These are phyloP conservation scores for Enchytraeus crypticus DNA, from an alignment of 2,888 invertebrate genomes.

Conservation along the genomic window DNA sequence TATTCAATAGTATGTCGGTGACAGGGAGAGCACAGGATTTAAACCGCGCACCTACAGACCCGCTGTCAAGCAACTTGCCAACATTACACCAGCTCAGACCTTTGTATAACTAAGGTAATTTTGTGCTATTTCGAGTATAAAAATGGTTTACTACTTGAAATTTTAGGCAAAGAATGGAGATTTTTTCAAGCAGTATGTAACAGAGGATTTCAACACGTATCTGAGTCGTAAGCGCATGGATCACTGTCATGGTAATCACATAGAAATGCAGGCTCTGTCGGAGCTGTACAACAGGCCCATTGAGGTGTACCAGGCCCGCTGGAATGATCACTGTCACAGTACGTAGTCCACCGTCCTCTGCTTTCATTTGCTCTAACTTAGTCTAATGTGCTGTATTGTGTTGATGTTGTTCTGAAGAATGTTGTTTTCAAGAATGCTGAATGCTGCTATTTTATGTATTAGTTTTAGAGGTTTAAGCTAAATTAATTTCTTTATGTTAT, in stretches of 20 bases:
- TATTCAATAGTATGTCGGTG: too few relatives aligned
- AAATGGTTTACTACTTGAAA: background rate
- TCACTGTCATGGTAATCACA: conserved; percentile 77
- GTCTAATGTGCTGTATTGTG: background rate
- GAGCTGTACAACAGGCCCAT: conserved; percentile 80
- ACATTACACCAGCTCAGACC: too few relatives aligned
- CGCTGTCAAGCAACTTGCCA: too few relatives aligned
- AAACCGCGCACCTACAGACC: too few relatives aligned
- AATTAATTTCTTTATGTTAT: too few relatives aligned
- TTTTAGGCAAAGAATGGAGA: conserved; percentile 70
- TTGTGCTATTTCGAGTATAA: too few relatives aligned
- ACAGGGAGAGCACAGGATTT: too few relatives aligned
- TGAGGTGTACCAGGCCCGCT: conserved; percentile 71
- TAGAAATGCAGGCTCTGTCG: conserved; percentile 81
- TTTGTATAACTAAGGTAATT: too few relatives aligned
- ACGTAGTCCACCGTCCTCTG: background rate
- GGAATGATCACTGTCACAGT: conserved; percentile 54
- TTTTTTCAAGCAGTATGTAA: conserved; percentile 77
- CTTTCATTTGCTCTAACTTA: background rate
- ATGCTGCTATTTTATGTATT: too few relatives aligned
- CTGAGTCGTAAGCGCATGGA: conserved; percentile 69
- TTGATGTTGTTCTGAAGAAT: background rate
- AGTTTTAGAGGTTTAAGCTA: too few relatives aligned
- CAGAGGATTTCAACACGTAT: conserved; percentile 77
- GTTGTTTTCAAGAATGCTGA: background rate